These are phyloP conservation scores for Sebastes oblongus DNA, from an alignment of 2,797 vertebrate species.

Conservation along the genomic window DNA sequence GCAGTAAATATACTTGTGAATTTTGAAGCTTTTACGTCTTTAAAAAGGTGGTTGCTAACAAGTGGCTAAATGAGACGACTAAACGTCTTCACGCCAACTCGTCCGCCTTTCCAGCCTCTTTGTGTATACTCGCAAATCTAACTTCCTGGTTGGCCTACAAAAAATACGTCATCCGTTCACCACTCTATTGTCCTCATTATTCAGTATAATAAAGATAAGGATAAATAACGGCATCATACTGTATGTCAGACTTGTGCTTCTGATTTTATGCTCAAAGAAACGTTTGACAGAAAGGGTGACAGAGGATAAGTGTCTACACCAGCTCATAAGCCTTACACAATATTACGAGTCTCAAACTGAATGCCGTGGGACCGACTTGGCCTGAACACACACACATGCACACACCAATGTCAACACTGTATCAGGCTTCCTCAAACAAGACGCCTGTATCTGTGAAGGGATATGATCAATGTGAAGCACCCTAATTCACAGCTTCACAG, in stretches of 20 bases:
- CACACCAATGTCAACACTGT: constrained; percentile 36
- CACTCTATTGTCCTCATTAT: too few relatives aligned
- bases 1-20: too few relatives aligned
- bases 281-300: not conserved
- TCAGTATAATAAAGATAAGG: not conserved
- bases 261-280: constrained; percentile 11
- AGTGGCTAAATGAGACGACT: too few relatives aligned
- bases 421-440: constrained; percentile 24
- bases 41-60: too few relatives aligned
- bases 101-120: too few relatives aligned
- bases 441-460: constrained; percentile 21
- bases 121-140: too few relatives aligned
- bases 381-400: constrained; percentile 4
- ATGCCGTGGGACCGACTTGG: not conserved
- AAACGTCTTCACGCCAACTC: too few relatives aligned
- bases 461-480: constrained; percentile 47
- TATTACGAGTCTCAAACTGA: constrained; percentile 21
- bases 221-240: not conserved
- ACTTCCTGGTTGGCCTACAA: too few relatives aligned
- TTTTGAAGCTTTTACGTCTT: too few relatives aligned
- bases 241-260: not conserved
- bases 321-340: not conserved
- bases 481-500: constrained; percentile 39
- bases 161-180: too few relatives aligned
- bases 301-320: not conserved